Conservation (phyloP, 2,888 invertebrate species). For the Hypolimnas misippus region DNA sequence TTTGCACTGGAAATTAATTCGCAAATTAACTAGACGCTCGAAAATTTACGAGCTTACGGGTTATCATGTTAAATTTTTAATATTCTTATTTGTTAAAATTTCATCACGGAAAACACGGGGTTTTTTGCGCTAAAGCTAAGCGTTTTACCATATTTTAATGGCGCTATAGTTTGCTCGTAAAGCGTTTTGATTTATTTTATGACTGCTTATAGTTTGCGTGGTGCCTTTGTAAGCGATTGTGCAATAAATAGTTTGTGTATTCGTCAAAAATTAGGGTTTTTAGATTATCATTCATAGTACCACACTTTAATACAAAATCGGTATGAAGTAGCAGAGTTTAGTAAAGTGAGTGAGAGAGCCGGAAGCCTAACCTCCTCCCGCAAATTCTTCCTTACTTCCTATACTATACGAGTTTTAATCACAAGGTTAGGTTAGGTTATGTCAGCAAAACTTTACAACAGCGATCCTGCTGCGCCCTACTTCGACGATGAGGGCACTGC, state of each 20-base stretch:
- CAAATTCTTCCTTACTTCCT: no score
- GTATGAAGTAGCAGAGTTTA: no score
- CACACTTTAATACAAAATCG: no score
- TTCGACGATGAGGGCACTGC: no score
- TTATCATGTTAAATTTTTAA: constrained; percentile 22
- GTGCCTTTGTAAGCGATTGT: constrained; percentile 40
- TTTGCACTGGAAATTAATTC: constrained; percentile 32
- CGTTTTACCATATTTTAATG: constrained; percentile 80
- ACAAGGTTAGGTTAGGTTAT: no score
- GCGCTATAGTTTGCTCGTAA: constrained; percentile 75
- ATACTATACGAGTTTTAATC: no score
- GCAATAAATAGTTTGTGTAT: background rate
- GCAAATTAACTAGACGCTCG: constrained; percentile 30
- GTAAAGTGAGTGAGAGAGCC: no score
- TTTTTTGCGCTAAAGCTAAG: constrained; percentile 47
- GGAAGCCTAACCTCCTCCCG: no score
- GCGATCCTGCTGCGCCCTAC: no score
- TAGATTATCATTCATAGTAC: no score
- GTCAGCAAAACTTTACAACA: no score
- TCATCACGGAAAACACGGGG: constrained; percentile 7
- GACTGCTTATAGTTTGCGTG: constrained; percentile 41
- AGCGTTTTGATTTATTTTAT: constrained; percentile 81
- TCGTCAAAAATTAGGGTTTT: no score
- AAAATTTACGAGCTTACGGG: constrained; percentile 16
- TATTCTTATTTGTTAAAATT: constrained; percentile 21